These are phyloP conservation scores for Centropus unirufus DNA, from an alignment of 2,113 vertebrate species.

Conservation along the genomic window DNA sequence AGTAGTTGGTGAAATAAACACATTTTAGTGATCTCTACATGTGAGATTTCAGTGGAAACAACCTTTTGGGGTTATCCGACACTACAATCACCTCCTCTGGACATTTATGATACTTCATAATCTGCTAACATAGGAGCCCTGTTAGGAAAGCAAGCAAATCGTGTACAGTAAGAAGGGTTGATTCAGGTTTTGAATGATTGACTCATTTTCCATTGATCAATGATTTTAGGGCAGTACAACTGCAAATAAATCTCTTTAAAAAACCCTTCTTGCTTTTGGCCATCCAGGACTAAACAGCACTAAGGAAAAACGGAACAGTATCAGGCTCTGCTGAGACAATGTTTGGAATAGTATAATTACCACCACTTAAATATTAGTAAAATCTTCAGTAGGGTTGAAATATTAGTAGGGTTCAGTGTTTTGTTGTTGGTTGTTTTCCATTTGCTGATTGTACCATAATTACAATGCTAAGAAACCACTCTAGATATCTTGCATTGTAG, in stretches of 20 bases:
- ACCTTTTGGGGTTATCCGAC: not conserved
- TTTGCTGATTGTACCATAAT: not conserved
- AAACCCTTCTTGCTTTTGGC: not conserved
- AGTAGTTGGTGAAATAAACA: not conserved
- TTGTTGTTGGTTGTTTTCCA: not conserved
- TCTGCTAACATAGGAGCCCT: not conserved
- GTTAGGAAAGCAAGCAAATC: not conserved
- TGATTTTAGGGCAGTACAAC: not conserved
- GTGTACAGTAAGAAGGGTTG: not conserved
- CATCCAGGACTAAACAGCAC: not conserved
- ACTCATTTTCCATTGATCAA: not conserved
- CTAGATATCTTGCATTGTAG: not conserved
- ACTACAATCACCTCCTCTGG: not conserved
- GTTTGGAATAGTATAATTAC: not conserved
- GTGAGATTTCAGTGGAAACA: not conserved
- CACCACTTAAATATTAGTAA: not conserved
- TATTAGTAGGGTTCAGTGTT: not conserved
- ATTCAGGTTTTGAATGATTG: not conserved
- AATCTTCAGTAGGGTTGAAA: not conserved
- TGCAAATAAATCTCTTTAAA: not conserved
- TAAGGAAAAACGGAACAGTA: not conserved
- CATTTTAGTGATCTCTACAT: not conserved
- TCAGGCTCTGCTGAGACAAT: not conserved
- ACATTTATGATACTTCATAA: not conserved
- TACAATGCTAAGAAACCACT: not conserved